Conservation (phyloP, 2,113 vertebrate genomes). For the Ia io region DNA sequence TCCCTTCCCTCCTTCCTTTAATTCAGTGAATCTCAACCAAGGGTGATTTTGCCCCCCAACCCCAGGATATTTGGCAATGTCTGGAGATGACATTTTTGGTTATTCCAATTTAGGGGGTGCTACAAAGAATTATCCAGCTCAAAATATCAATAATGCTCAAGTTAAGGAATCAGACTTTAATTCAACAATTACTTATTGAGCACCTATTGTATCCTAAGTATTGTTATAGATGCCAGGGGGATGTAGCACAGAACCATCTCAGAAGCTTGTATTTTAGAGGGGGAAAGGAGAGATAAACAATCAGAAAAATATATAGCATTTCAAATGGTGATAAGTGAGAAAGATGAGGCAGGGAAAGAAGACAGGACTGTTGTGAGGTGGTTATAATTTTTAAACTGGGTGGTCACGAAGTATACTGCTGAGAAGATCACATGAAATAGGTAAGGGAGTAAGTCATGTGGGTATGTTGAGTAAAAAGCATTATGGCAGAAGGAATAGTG, state of each 20-base stretch:
- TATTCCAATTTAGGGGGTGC: neutral
- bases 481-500: neutral
- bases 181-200: constrained; percentile 3
- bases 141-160: neutral
- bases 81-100: neutral
- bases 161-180: neutral
- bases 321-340: neutral
- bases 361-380: neutral
- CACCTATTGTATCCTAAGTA: neutral
- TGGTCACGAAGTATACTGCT: neutral
- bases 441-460: neutral
- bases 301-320: neutral
- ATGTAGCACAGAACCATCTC: neutral
- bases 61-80: neutral
- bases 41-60: neutral
- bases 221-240: neutral
- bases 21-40: neutral
- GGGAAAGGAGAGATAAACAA: neutral
- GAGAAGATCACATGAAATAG: neutral
- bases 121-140: neutral
- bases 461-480: neutral
- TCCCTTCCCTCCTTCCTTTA: neutral
- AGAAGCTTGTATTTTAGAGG: neutral
- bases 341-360: neutral
- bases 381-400: neutral